phyloP scores from a whole-genome alignment of 1,140 invertebrate species.

The Rhagoletis pomonella region DNA sequence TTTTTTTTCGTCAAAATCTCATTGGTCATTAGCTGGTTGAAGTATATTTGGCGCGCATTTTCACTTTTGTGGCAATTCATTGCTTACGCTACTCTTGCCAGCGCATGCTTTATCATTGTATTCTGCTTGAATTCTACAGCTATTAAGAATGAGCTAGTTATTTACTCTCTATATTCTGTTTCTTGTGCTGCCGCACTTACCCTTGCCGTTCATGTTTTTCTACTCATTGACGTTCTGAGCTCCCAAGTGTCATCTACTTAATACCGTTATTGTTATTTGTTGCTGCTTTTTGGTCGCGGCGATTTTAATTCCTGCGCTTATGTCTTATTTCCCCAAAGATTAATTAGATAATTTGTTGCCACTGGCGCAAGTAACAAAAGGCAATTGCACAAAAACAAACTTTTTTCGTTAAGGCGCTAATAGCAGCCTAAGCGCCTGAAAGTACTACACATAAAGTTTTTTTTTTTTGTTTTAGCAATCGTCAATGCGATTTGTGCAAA shows the following conservation, averaged over 20 bases:
- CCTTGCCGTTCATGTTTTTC: not conserved
- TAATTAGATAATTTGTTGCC: constrained; percentile 52
- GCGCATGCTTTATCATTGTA: no score
- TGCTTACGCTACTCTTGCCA: no score
- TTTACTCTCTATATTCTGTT: not conserved
- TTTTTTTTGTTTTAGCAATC: not conserved
- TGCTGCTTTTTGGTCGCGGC: not conserved
- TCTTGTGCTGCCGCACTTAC: not conserved
- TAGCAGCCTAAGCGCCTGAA: not conserved
- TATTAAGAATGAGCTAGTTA: not conserved
- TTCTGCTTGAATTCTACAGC: no score
- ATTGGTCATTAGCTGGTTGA: no score
- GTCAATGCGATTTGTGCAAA: not conserved
- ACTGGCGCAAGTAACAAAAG: constrained; percentile 24
- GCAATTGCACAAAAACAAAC: constrained; percentile 18
- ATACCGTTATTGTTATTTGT: not conserved
- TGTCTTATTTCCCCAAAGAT: constrained; percentile 49
- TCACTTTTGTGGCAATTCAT: no score
- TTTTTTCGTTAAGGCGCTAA: not conserved
- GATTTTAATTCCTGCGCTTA: constrained; percentile 15
- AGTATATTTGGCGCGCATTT: no score
- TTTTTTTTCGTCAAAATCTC: no score
- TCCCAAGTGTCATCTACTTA: constrained; percentile 27
- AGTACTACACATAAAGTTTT: not conserved
- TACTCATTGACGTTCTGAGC: not conserved